Conservation (phyloP, 2,888 invertebrate genomes). For the Calameuta idolon region DNA sequence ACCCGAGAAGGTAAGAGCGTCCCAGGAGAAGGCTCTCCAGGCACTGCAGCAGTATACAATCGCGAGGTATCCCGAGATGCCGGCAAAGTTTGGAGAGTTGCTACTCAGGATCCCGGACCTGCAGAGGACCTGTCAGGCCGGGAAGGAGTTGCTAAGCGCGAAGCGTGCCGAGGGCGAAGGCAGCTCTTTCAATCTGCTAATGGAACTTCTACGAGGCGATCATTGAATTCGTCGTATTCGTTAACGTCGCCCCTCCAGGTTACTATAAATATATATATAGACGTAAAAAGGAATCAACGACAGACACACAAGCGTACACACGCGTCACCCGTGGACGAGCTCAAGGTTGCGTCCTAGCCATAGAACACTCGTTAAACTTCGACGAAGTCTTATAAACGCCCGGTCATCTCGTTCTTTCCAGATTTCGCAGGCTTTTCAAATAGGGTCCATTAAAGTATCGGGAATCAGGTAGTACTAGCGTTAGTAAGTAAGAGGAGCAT, state of each 20-base stretch:
- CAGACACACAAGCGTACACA: not conserved
- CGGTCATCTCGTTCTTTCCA: constrained; percentile 32
- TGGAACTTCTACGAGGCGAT: constrained; percentile 95
- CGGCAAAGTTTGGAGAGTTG: constrained; percentile 95
- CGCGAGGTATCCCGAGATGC: constrained; percentile 90
- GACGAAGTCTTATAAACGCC: not conserved
- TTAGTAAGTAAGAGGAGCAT: constrained; percentile 41
- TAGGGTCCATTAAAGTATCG: constrained; percentile 55
- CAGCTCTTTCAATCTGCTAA: constrained; percentile 92
- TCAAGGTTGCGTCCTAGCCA: not conserved
- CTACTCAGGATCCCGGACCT: constrained; percentile 93
- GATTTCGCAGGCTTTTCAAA: constrained; percentile 55
- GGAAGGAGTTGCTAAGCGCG: constrained; percentile 90
- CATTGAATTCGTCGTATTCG: constrained; percentile 71
- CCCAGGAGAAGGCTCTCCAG: constrained; percentile 93
- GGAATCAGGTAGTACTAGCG: constrained; percentile 56
- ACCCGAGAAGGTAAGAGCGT: constrained; percentile 92
- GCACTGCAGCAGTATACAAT: constrained; percentile 93
- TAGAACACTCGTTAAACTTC: not conserved
- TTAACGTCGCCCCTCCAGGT: constrained; percentile 32
- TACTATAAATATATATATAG: not conserved
- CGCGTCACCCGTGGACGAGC: not conserved
- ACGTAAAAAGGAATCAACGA: not conserved
- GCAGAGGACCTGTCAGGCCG: constrained; percentile 94
- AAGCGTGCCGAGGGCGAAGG: constrained; percentile 86